Evolutionary conservation across 2,888 invertebrate species (phyloP).

Genomic region (Megaustenia siamemsis): DNA sequence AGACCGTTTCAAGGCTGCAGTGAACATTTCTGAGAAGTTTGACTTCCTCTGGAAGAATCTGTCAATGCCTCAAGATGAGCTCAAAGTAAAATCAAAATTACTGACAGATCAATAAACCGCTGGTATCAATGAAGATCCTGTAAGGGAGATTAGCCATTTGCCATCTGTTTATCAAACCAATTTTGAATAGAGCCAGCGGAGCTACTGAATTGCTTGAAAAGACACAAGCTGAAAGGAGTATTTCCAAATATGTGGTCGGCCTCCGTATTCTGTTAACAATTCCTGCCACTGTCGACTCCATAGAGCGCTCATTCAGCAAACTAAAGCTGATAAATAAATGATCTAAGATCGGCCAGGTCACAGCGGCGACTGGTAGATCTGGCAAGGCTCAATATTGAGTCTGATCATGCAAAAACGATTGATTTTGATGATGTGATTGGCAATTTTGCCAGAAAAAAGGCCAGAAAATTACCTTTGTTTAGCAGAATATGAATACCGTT

Average conservation of each 20-base stretch:
- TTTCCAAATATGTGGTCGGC: not conserved
- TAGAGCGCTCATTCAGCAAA: not conserved
- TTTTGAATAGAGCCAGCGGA: conserved; percentile 1
- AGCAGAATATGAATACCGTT: too few relatives aligned
- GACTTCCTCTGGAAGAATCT: not conserved
- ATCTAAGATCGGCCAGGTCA: not conserved
- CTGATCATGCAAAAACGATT: too few relatives aligned
- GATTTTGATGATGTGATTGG: too few relatives aligned
- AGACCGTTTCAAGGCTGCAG: not conserved
- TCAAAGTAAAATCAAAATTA: conserved; percentile 10
- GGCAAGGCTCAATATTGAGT: too few relatives aligned
- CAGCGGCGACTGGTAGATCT: conserved; percentile 10
- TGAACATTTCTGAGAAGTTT: too few relatives aligned
- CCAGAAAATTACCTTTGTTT: too few relatives aligned
- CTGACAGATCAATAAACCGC: not conserved
- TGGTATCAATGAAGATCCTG: not conserved
- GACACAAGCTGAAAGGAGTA: not conserved
- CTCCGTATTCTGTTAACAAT: conserved; percentile 15
- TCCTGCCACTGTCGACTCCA: conserved; percentile 6
- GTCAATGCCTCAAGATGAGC: too few relatives aligned
- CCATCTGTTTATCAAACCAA: conserved; percentile 5
- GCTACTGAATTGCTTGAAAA: too few relatives aligned
- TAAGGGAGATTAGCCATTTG: not conserved
- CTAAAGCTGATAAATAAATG: not conserved
- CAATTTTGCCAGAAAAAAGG: too few relatives aligned